phyloP scores from a whole-genome alignment of 2,888 invertebrate genomes.

The Minunthozetes semirufus region DNA sequence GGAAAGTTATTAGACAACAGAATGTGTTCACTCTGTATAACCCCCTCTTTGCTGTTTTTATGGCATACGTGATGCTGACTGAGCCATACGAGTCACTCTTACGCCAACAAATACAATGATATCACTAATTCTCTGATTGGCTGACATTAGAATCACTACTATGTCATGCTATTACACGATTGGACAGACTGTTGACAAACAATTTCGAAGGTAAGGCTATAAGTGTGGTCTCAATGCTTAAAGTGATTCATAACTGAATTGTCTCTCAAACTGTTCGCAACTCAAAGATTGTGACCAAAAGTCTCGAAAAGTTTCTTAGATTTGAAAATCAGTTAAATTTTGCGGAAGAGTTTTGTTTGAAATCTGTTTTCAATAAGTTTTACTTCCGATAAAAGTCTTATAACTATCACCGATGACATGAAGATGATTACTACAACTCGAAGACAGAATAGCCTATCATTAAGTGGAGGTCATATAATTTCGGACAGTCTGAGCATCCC shows the following conservation, averaged over 20 bases:
- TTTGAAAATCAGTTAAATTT: neutral
- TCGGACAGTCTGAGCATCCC: neutral
- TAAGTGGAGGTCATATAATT: neutral
- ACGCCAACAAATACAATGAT: neutral
- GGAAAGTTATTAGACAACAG: too few species aligned
- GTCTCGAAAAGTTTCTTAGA: too few species aligned
- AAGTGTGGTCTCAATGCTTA: too few species aligned
- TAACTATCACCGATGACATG: neutral
- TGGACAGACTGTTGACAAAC: too few species aligned
- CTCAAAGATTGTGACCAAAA: too few species aligned
- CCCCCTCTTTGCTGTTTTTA: neutral
- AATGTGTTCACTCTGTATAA: neutral
- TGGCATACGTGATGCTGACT: neutral
- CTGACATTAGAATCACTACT: neutral
- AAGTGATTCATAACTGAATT: too few species aligned
- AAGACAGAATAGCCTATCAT: neutral
- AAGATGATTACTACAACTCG: neutral
- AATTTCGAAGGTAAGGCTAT: too few species aligned
- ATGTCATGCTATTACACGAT: neutral
- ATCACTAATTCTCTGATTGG: slow-evolving; percentile 21
- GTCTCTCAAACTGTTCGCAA: too few species aligned
- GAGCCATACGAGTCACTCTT: neutral
- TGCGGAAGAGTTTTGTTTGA: neutral
- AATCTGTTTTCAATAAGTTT: neutral
- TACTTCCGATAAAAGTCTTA: neutral